Base-by-base conservation (phyloP, 1,140 invertebrate genomes). In the Plutomurus gul region DNA sequence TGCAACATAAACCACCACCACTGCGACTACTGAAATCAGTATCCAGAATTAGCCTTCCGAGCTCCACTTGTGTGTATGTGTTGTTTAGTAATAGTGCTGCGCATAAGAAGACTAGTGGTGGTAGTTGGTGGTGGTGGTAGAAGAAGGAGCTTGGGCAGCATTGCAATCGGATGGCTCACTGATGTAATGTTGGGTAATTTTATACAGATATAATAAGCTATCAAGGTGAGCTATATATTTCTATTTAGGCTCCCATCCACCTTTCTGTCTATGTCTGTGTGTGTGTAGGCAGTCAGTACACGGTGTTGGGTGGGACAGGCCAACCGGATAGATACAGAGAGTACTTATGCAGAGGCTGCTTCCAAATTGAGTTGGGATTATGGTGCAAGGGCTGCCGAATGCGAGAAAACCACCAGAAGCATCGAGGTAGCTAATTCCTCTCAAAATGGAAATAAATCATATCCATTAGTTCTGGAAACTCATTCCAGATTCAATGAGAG, bases 371-470 rank as follows among this genome's bases (percentile, higher is more conserved):
- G 75, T 25, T 33, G 11, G 75, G 75, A 76, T 76, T 46, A 49
- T 60, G 75, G 75, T 33, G 11, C 18, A 56, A 49, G 75, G 33
- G 40, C 18, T 30, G 22, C 27, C 47, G 40, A 72, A 72, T 37
- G 20, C 25, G 70, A 43, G 70, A 16, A 70, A 75, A 75, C 37
- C 11, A 72, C 22, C 71, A 36, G 25, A 51, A 47, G 46, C 40
- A 65, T 73, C 70, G 73, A 76, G 78, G 70, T 76, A 74, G 39
- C 72, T 79, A 79, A 79, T 79, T 79, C 78, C 78, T 70, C 78
- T 77, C 79, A 77, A 80, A 80, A 80, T 77, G 79, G 51, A 80
- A 76, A 76, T 80, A 80, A 80, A 80, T 80, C 79, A 80, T 80
- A 77, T 76, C 79, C 75, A 80, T 80, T 80, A 80, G 75, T 77